phyloP scores from a whole-genome alignment of 2,888 invertebrate species.

The Andrena marginata region DNA sequence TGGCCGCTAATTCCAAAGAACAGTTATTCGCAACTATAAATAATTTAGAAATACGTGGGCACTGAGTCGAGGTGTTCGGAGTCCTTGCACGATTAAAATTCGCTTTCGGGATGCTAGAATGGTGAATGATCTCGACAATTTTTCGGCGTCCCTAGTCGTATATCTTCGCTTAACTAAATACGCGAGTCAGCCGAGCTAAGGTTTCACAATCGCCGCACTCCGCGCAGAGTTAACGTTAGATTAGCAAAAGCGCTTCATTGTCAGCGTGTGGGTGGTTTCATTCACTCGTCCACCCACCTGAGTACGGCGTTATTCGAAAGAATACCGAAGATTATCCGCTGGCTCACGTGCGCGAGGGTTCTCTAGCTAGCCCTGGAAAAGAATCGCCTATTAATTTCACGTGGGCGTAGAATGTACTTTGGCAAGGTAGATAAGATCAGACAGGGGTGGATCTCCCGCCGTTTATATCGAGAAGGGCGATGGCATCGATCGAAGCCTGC shows the following conservation, averaged over 20 bases:
- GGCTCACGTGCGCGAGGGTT: slow-evolving; percentile 15
- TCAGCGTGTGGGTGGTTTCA: slow-evolving; percentile 72
- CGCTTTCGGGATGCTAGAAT: slow-evolving; percentile 9
- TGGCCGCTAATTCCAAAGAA: background rate
- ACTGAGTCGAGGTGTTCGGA: background rate
- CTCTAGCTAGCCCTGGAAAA: slow-evolving; percentile 48
- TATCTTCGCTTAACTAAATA: slow-evolving; percentile 22
- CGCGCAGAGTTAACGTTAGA: slow-evolving; percentile 70
- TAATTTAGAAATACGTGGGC: background rate
- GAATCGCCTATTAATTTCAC: slow-evolving; percentile 64
- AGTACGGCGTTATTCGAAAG: slow-evolving; percentile 55
- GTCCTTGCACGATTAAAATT: slow-evolving; percentile 3
- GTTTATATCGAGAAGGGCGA: slow-evolving; percentile 48
- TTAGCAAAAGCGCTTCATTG: slow-evolving; percentile 70
- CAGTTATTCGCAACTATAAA: background rate
- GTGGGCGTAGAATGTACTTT: slow-evolving; percentile 64
- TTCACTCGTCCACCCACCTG: slow-evolving; percentile 71
- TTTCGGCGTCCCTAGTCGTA: slow-evolving; percentile 30
- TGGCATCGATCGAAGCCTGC: slow-evolving; percentile 45
- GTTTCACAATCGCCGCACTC: slow-evolving; percentile 64
- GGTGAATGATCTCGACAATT: slow-evolving; percentile 27
- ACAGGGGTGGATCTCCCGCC: slow-evolving; percentile 55
- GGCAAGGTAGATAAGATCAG: slow-evolving; percentile 60
- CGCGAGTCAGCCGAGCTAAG: slow-evolving; percentile 13
- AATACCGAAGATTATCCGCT: slow-evolving; percentile 63